Conservation (phyloP, 2,888 invertebrate species). For the Thysanoteuthis rhombus region DNA sequence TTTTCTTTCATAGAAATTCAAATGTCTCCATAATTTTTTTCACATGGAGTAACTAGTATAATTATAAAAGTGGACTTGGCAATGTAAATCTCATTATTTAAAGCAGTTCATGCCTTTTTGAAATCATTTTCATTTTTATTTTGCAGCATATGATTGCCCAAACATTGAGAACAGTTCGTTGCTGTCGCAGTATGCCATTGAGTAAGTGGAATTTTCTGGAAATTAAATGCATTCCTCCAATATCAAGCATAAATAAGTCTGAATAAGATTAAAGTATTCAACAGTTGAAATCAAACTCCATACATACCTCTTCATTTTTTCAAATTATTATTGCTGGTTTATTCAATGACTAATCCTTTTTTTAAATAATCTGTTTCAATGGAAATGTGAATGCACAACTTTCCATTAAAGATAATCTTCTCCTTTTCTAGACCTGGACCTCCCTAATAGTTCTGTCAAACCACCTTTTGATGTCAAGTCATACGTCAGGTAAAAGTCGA, state of each 20-base stretch:
- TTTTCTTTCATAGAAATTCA: no score
- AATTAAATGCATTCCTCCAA: background rate
- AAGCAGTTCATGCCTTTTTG: background rate
- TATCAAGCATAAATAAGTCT: no score
- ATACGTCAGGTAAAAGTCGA: slow-evolving; percentile 73
- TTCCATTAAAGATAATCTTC: background rate
- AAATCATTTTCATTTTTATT: slow-evolving; percentile 24
- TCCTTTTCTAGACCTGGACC: slow-evolving; percentile 73
- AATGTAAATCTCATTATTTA: no score
- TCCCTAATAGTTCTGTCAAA: slow-evolving; percentile 76
- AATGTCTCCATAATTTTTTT: no score
- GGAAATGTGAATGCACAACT: background rate
- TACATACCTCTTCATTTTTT: no score
- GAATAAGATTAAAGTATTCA: no score
- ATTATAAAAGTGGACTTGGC: no score
- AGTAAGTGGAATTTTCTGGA: slow-evolving; percentile 58
- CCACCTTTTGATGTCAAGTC: slow-evolving; percentile 77
- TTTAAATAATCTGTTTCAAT: no score
- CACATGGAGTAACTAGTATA: no score
- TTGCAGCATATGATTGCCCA: slow-evolving; percentile 83
- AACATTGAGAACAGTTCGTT: slow-evolving; percentile 80
- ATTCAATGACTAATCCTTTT: no score
- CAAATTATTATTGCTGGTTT: no score
- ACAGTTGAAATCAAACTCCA: no score
- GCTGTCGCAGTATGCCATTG: slow-evolving; percentile 77